Base-by-base conservation (phyloP, 2,113 vertebrate genomes). In the Hemibagrus wyckioides region DNA sequence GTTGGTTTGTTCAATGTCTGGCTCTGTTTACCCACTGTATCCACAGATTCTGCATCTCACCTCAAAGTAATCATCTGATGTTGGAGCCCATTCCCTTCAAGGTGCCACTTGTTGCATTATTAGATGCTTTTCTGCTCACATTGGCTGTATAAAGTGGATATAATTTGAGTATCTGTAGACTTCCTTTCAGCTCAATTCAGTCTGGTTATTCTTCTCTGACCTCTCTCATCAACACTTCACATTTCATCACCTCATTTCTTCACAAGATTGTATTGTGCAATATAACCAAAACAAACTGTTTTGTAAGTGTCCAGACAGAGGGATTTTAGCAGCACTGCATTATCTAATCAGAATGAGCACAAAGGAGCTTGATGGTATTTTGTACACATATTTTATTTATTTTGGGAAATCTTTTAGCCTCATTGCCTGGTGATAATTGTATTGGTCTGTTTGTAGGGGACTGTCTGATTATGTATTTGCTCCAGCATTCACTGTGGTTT, bases 401-500 rank as follows among this genome's bases (percentile, higher is more conserved):
- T 71, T 71, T 71, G 67, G 67, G 67, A 71, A 9, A 17, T 39
- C 33, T 71, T 71, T 71, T 36, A 39, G 15, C 33, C 67, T 71
- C 17, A 39, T 71, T 17, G 17, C 17, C 7, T 71, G 33, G 6
- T 85, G 82, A 76, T 87, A 67, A 76, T 77, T 87, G 83, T 50
- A 65, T 83, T 25, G 80, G 52, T 65, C 54, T 87, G 85, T 82
- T 71, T 71, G 33, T 71, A 39, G 33, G 61, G 80, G 77, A 86
- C 85, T 76, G 80, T 92, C 88, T 91, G 89, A 92, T 90, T 90
- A 82, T 63, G 39, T 89, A 82, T 76, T 91, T 3, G 33, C 44
- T 2, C 44, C 9, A 8, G 44, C 44, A 48, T 48, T 48, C 3
- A 8, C 44, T 48, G 44, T 39, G 5, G 41, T 85, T 90, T 90